Base-by-base conservation (phyloP, 53 echinoderm and acorn worm genomes). In the Zoroaster sp. region DNA sequence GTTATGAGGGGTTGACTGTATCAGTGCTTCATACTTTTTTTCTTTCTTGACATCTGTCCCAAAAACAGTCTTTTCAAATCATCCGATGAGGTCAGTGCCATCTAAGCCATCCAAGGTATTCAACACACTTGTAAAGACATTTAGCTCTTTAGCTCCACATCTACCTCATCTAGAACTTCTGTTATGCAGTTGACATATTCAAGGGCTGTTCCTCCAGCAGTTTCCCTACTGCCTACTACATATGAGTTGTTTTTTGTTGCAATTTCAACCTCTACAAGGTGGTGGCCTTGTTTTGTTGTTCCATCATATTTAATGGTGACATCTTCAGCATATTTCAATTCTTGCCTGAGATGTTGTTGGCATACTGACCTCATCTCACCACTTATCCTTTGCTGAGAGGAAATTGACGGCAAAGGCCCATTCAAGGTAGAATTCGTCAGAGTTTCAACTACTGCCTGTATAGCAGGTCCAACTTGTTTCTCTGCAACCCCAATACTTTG, bases 241-340 rank as follows among this genome's bases (percentile, higher is more conserved):
- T 44, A 89, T 0, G 89, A 78, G 30, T 39, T 7, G 5, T 34
- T 40, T 66, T n/a, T 47, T 33, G 72, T 89, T 38, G 78, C 71
- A 8, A 89, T 39, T 46, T 89, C 89, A 2, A 89, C 73, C 41
- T 89, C 89, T 51, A 78, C 80, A 0, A 89, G 67, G 40, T 89
- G 89, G 9, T 70, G 80, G 4, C 72, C 38, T 2, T 69, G 70
- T 46, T 89, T 89, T 21, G 83, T 82, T 3, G 83, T 82, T 3
- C 78, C 88, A 67, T 88, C 88, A n/a, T 77, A 88, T 28, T 88
- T 88, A 14, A 88, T 10, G 7, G 77, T 88, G 10, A 88, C 3
- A 20, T 73, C 28, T 7, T 38, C 15, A 28, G 66, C 59, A 6
- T 37, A 74, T 10, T 59, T 21, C 23, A 65, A 18, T 14, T 12